These are phyloP conservation scores for Sinosuthora webbiana DNA, from an alignment of 2,113 vertebrate species.

Conservation along the genomic window DNA sequence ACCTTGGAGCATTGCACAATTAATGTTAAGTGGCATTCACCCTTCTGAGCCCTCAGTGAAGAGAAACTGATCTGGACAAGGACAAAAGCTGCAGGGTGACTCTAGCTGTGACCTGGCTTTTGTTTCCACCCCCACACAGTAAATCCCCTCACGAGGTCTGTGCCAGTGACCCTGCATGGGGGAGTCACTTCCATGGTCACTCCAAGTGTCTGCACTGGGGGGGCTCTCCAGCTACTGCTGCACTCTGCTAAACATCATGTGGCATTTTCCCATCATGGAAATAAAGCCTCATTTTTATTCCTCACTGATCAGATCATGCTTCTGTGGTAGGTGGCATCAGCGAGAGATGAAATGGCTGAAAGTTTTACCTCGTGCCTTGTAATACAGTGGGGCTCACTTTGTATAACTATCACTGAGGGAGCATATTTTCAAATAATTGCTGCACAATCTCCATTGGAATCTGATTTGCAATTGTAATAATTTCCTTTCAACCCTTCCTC, in stretches of 20 bases:
- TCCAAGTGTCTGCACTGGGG: neutral
- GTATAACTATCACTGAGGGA: neutral
- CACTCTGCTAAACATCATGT: neutral
- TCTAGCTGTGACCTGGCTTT: neutral
- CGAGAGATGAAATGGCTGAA: neutral
- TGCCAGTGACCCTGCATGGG: neutral
- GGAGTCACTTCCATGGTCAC: neutral
- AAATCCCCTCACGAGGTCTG: neutral
- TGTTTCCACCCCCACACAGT: neutral
- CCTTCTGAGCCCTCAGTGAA: neutral
- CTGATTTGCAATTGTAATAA: slow-evolving; percentile 8
- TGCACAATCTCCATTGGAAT: neutral
- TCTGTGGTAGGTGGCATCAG: neutral
- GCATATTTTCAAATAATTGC: neutral
- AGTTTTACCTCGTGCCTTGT: neutral
- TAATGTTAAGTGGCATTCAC: neutral
- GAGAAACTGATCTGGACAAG: neutral
- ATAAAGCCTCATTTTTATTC: neutral
- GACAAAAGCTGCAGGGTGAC: neutral
- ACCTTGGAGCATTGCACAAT: neutral
- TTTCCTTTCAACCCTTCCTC: neutral
- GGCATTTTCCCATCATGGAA: neutral
- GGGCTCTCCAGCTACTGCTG: neutral
- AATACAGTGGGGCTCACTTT: neutral
- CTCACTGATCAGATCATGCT: neutral